Evolutionary conservation across 1,140 invertebrate genomes (phyloP).

Genomic region (Drosophila mauritiana): DNA sequence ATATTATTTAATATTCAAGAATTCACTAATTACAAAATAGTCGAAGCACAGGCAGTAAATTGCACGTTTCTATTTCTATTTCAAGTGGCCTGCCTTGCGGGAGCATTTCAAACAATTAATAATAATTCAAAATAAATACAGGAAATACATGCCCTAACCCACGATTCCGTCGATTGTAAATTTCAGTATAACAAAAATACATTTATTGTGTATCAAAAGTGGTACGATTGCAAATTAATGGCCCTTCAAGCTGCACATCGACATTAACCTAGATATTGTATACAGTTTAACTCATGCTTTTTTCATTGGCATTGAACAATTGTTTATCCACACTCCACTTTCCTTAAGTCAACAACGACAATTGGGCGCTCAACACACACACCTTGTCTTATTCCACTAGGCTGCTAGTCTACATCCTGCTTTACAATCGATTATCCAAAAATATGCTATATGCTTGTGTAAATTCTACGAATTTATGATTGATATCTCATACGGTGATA

Average conservation of each 20-base stretch:
- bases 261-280: constrained; percentile 64
- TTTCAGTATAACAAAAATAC: constrained; percentile 39
- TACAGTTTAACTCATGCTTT: constrained; percentile 53
- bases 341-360: constrained; percentile 70
- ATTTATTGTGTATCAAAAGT: constrained; percentile 65
- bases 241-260: constrained; percentile 50
- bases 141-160: constrained; percentile 40
- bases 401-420: constrained; percentile 39
- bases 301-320: constrained; percentile 67
- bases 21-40: constrained; percentile 67
- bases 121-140: constrained; percentile 68
- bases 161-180: constrained; percentile 41
- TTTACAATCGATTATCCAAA: constrained; percentile 74
- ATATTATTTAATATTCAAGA: constrained; percentile 70
- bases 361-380: constrained; percentile 43
- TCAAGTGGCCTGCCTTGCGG: constrained; percentile 15
- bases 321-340: constrained; percentile 51
- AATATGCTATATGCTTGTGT: constrained; percentile 67
- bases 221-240: constrained; percentile 54
- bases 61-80: constrained; percentile 42
- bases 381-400: constrained; percentile 64
- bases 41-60: constrained; percentile 55
- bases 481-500: constrained; percentile 40
- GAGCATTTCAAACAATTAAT: constrained; percentile 56
- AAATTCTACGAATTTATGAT: constrained; percentile 76